These are phyloP conservation scores for Toxotes chatareus DNA, from an alignment of 2,113 vertebrate species.

Conservation along the genomic window DNA sequence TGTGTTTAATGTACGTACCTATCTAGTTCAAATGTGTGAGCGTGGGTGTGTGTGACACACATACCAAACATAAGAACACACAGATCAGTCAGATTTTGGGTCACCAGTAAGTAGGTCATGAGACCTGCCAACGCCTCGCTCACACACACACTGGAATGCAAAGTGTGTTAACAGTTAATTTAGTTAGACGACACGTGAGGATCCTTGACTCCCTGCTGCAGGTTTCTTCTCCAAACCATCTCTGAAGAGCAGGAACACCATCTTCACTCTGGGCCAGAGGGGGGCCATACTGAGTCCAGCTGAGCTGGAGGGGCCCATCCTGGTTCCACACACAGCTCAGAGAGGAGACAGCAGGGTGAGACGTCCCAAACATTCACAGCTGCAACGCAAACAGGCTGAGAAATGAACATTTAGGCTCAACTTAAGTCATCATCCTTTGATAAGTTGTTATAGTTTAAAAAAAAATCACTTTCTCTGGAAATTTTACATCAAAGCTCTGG, in stretches of 20 bases:
- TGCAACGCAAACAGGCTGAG: too few relatives aligned
- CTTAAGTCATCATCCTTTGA: too few relatives aligned
- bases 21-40: too few relatives aligned
- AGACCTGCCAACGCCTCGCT: background rate
- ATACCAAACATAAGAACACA: background rate
- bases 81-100: background rate
- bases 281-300: conserved; percentile 88
- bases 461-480: too few relatives aligned
- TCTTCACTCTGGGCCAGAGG: conserved; percentile 93
- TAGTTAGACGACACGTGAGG: background rate
- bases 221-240: conserved; percentile 95
- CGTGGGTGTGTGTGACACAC: background rate
- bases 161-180: too few relatives aligned
- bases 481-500: too few relatives aligned
- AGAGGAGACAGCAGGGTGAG: conserved; percentile 88
- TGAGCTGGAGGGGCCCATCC: conserved; percentile 93
- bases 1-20: too few relatives aligned
- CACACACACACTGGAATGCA: background rate
- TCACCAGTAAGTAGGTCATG: background rate
- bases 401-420: too few relatives aligned
- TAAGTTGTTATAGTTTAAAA: too few relatives aligned
- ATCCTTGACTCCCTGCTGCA: conserved; percentile 79
- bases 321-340: conserved; percentile 93
- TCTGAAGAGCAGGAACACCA: conserved; percentile 92
- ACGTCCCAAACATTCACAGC: background rate